phyloP scores from a whole-genome alignment of 2,888 invertebrate species.

The Endotricha flammealis region DNA sequence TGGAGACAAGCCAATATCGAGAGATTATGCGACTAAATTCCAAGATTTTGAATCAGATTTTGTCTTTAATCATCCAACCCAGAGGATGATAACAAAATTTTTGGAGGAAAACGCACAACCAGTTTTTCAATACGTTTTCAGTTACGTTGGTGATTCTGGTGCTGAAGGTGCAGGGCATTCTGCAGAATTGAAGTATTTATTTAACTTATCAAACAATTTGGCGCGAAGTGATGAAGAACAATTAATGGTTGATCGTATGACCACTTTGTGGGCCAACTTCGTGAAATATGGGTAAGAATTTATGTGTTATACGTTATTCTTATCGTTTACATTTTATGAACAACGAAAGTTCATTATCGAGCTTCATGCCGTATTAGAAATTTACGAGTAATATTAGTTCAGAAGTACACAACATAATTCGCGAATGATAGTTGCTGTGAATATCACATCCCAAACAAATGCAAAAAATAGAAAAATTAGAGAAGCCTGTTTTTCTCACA shows the following conservation, averaged over 20 bases:
- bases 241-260: slow-evolving; percentile 44
- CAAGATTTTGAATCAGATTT: slow-evolving; percentile 59
- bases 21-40: slow-evolving; percentile 34
- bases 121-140: slow-evolving; percentile 56
- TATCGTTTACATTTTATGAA: too few relatives aligned
- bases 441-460: too few relatives aligned
- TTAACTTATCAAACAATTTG: slow-evolving; percentile 26
- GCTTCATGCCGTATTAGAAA: too few relatives aligned
- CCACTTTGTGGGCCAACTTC: slow-evolving; percentile 60
- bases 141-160: slow-evolving; percentile 40
- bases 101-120: slow-evolving; percentile 50
- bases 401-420: too few relatives aligned
- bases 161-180: slow-evolving; percentile 42
- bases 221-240: slow-evolving; percentile 36
- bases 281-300: slow-evolving; percentile 59
- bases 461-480: too few relatives aligned
- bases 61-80: slow-evolving; percentile 50
- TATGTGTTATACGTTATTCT: slow-evolving; percentile 1
- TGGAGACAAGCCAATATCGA: slow-evolving; percentile 50
- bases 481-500: too few relatives aligned
- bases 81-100: slow-evolving; percentile 46
- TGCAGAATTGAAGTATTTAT: slow-evolving; percentile 55
- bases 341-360: too few relatives aligned
- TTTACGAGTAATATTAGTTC: too few relatives aligned
- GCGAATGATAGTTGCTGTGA: too few relatives aligned